Evolutionary conservation across 2,797 vertebrate species (phyloP), one percentile per base, ranked within the genome.

Genomic region (Notolepis coatsorum): DNA sequence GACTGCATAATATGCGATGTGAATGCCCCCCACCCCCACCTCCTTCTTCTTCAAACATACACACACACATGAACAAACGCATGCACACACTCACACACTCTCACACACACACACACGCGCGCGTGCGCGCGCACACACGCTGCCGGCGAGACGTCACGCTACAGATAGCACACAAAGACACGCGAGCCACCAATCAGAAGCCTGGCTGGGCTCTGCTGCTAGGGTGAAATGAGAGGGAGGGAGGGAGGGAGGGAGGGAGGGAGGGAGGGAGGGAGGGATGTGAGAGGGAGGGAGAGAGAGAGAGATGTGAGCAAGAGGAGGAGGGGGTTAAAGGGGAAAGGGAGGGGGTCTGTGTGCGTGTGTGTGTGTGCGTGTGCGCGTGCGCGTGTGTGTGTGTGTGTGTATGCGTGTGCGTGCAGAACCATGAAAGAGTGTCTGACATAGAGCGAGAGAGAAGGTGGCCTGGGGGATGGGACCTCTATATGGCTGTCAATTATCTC

Each of bases 401-500:
- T 38, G 61, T 25, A 50, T 33, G 69, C 48, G 48, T 30, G 52
- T 24, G 51, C 75, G 74, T 79, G 80, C 56, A 70, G 64, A 31
- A 35, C 51, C 46, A 65, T 84, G 66, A 79, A 84, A 71, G 68
- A 69, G 59, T 67, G 59, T 61, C 71, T 67, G 76, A 83, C 75
- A 82, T 73, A 84, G 87, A 86, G 77, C 52, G 62, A 56, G 64
- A 78, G 72, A 73, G 75, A 68, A 71, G 69, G 57, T 15, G 25
- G 46, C 54, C 21, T 57, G 66, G 74, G 65, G 74, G 55, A 58
- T 46, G 63, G 77, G 55, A 73, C 47, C 52, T 85, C 90, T 88
- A 86, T 88, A 89, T 84, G 89, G 79, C 87, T 92, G 91, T 93
- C 92, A 93, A 93, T 93, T 92, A 93, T 92, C 91, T 93, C 84